These are phyloP conservation scores for Helicoverpa armigera DNA, from an alignment of 1,140 invertebrate genomes.

Conservation along the genomic window DNA sequence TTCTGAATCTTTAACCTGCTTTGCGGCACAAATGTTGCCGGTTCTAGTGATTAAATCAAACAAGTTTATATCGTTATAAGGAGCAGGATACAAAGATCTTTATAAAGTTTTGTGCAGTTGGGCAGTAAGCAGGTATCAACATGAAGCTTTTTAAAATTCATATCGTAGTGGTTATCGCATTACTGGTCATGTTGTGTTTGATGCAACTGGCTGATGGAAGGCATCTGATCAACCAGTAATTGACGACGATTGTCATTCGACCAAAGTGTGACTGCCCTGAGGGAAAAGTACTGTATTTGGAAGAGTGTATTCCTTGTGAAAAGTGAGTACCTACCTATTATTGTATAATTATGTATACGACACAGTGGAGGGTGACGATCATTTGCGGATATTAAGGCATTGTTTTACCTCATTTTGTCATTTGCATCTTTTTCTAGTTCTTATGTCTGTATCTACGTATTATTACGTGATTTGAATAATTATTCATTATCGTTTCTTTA, in stretches of 20 bases:
- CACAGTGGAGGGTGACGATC: background rate
- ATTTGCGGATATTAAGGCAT: background rate
- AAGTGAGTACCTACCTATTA: background rate
- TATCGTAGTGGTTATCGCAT: background rate
- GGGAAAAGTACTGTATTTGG: background rate
- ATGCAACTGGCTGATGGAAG: background rate
- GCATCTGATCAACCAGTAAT: background rate
- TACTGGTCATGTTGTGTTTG: background rate
- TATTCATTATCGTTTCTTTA: too few relatives aligned
- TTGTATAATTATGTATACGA: background rate
- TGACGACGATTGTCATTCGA: too few relatives aligned
- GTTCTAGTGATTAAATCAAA: too few relatives aligned
- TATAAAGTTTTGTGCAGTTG: background rate
- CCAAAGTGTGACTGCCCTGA: background rate
- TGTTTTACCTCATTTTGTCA: too few relatives aligned
- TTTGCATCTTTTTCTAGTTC: too few relatives aligned
- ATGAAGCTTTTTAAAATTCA: too few relatives aligned
- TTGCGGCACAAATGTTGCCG: too few relatives aligned
- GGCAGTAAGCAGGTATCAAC: background rate
- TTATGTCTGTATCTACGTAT: too few relatives aligned
- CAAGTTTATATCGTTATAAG: too few relatives aligned
- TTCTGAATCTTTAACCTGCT: too few relatives aligned
- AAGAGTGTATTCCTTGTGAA: background rate
- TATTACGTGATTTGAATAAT: too few relatives aligned
- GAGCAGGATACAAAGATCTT: too few relatives aligned